These are phyloP conservation scores for Tetraodon nigroviridis DNA, from an alignment of 2,113 vertebrate genomes.

Conservation along the genomic window DNA sequence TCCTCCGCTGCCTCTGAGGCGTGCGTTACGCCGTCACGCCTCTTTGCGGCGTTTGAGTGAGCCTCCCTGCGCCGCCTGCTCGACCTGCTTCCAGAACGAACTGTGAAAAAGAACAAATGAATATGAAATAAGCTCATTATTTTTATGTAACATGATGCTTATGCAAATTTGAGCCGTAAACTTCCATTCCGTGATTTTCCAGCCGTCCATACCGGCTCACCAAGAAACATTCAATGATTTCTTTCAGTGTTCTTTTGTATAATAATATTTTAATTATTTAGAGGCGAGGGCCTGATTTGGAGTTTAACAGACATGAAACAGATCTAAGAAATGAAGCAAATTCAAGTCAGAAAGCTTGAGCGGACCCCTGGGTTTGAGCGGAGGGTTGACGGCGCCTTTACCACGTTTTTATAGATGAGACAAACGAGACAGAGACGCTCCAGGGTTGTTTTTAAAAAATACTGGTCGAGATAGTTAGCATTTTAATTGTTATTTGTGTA, in stretches of 20 bases:
- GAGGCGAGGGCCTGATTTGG: neutral
- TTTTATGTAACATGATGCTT: conserved; percentile 44
- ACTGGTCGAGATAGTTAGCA: too few relatives aligned
- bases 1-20: conserved; percentile 15
- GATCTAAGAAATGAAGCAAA: neutral
- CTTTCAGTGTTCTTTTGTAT: neutral
- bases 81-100: conserved; percentile 41
- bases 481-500: too few relatives aligned
- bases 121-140: conserved; percentile 27
- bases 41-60: neutral
- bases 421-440: too few relatives aligned
- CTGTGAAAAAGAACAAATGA: conserved; percentile 33
- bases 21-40: neutral
- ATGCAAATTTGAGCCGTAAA: conserved; percentile 43
- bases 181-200: conserved; percentile 32
- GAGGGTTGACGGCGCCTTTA: too few relatives aligned
- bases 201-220: conserved; percentile 9
- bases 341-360: neutral
- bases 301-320: neutral
- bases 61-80: conserved; percentile 1
- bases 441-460: too few relatives aligned
- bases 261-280: neutral
- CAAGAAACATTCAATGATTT: conserved; percentile 5
- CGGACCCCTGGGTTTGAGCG: too few relatives aligned
- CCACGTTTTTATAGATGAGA: too few relatives aligned